These are phyloP conservation scores for Neodontobutis hainanensis DNA, from an alignment of 2,113 vertebrate species.

Conservation along the genomic window DNA sequence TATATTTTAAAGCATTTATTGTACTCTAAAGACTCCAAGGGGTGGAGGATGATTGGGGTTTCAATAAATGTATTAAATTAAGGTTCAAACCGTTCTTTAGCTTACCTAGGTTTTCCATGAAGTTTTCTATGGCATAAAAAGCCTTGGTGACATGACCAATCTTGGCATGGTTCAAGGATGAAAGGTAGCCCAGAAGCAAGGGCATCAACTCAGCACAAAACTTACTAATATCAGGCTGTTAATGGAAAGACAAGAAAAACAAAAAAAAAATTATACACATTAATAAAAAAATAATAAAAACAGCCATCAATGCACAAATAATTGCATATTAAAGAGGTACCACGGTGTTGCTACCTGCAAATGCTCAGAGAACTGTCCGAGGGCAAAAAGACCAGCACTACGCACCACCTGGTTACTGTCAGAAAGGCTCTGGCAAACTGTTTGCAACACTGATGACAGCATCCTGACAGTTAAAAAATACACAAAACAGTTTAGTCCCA, in stretches of 20 bases:
- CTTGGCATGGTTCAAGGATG: conserved; percentile 78
- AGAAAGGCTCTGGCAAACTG: conserved; percentile 83
- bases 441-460: conserved; percentile 82
- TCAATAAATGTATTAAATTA: too few species aligned
- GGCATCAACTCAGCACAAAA: conserved; percentile 87
- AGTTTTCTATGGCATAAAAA: conserved; percentile 92
- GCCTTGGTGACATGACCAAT: conserved; percentile 85
- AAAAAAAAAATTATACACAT: background rate
- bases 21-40: too few species aligned
- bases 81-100: too few species aligned
- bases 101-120: conserved; percentile 89
- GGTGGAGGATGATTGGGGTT: too few species aligned
- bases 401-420: conserved; percentile 85
- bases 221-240: conserved; percentile 85
- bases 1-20: background rate
- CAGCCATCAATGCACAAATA: background rate
- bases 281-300: too few species aligned
- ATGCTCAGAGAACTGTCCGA: conserved; percentile 91
- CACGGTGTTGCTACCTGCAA: conserved; percentile 75
- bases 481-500: background rate
- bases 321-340: background rate
- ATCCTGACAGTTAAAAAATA: conserved; percentile 71
- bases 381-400: conserved; percentile 84
- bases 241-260: background rate
- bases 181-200: conserved; percentile 84